Percentiles rank a stretch among this genome's conserved stretches.
phyloP scores from a whole-genome alignment of 2,113 vertebrate species.

The Indicator indicator region DNA sequence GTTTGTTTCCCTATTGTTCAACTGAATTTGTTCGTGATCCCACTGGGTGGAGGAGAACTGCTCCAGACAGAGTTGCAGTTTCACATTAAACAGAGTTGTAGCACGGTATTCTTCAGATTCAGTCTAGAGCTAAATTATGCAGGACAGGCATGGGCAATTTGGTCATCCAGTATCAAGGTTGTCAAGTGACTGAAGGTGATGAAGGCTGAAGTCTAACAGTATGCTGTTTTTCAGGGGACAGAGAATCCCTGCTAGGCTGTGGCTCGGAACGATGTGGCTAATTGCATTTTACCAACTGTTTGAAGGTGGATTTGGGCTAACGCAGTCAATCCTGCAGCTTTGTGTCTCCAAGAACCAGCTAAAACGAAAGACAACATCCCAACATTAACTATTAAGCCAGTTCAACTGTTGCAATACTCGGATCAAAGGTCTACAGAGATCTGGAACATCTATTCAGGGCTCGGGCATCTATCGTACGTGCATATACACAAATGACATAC shows the following conservation, averaged over 20 bases:
- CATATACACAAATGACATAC: neutral
- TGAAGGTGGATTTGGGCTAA: neutral
- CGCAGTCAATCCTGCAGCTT: neutral
- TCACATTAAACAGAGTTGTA: neutral
- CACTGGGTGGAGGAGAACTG: neutral
- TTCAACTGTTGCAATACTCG: slow-evolving; percentile 11
- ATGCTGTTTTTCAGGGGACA: neutral
- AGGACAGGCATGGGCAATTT: neutral
- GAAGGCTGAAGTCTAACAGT: neutral
- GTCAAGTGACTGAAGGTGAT: neutral
- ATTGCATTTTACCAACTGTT: neutral
- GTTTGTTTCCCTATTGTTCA: neutral
- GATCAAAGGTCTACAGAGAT: slow-evolving; percentile 49
- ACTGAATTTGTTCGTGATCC: neutral
- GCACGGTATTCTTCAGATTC: neutral
- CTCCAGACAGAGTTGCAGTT: neutral
- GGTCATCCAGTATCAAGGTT: neutral
- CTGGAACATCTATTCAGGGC: neutral
- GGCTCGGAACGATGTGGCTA: neutral
- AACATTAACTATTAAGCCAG: slow-evolving; percentile 59
- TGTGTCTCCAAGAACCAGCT: neutral
- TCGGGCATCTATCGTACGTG: neutral
- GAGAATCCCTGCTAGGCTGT: neutral
- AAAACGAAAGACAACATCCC: slow-evolving; percentile 26
- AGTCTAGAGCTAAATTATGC: neutral